Evolutionary conservation across 2,797 vertebrate species (phyloP).

Genomic region (Numenius phaeopus): DNA sequence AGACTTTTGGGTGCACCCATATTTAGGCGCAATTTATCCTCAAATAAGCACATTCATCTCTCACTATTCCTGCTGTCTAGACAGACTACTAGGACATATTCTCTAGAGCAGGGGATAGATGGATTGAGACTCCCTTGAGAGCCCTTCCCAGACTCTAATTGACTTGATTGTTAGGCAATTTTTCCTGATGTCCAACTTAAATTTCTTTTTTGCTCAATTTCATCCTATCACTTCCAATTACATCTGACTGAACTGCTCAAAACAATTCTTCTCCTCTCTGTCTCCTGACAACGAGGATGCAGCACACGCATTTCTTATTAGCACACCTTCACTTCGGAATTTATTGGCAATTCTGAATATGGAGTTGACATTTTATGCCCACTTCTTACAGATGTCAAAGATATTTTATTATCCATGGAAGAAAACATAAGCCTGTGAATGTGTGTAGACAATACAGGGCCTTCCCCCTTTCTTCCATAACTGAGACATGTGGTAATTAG

Average conservation of each 20-base stretch:
- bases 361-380: neutral
- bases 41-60: constrained; percentile 4
- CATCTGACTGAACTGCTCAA: constrained; percentile 12
- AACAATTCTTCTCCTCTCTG: constrained; percentile 17
- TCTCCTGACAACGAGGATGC: constrained; percentile 14
- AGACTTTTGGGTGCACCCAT: neutral
- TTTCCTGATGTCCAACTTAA: constrained; percentile 38
- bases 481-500: constrained; percentile 16
- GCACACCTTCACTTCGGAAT: neutral
- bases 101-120: constrained; percentile 24
- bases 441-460: neutral
- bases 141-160: constrained; percentile 48
- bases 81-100: neutral
- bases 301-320: neutral
- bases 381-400: neutral
- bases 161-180: constrained; percentile 50
- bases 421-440: neutral
- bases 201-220: constrained; percentile 57
- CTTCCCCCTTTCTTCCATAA: neutral
- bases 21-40: constrained; percentile 15
- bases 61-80: constrained; percentile 15
- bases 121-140: constrained; percentile 28
- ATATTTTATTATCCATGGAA: constrained; percentile 5
- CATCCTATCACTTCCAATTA: constrained; percentile 57
- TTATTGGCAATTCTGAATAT: neutral